A percentile compares a stretch with the other conserved stretches of the same genome.
These are phyloP conservation scores for Eubasilissa splendida DNA, from an alignment of 2,888 invertebrate genomes.

Conservation along the genomic window DNA sequence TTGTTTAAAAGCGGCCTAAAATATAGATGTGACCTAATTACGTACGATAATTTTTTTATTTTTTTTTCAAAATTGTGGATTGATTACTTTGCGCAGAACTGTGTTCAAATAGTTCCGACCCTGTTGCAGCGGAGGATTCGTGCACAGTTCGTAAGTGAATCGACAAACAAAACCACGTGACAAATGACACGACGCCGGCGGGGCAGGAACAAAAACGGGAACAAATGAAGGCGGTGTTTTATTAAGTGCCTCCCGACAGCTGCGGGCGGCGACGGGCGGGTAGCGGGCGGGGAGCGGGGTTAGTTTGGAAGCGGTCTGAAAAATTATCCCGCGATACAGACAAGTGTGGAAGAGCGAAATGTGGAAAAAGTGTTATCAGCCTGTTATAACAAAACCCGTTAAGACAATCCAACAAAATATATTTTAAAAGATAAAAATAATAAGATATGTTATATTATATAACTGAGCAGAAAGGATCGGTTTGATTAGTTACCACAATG, in stretches of 20 bases:
- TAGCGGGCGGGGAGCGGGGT: background rate
- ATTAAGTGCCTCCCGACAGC: constrained; percentile 26
- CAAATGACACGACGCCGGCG: constrained; percentile 27
- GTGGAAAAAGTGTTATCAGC: background rate
- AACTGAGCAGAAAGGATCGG: too few species aligned
- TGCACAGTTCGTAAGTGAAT: constrained; percentile 29
- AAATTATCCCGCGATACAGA: constrained; percentile 12
- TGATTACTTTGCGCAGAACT: too few species aligned
- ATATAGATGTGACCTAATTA: too few species aligned
- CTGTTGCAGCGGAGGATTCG: background rate
- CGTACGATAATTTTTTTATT: too few species aligned
- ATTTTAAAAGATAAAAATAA: too few species aligned
- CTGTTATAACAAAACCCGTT: background rate
- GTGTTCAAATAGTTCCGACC: background rate
- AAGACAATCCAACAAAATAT: too few species aligned
- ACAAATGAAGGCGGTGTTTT: constrained; percentile 32
- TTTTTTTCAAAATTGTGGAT: too few species aligned
- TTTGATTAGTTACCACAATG: too few species aligned
- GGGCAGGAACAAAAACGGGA: constrained; percentile 16
- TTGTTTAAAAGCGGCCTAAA: too few species aligned
- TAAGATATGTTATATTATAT: too few species aligned
- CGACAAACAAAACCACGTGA: constrained; percentile 37
- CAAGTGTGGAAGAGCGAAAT: background rate
- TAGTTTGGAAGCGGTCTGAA: constrained; percentile 3
- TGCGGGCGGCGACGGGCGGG: background rate